Base-by-base conservation (phyloP, 2,113 vertebrate genomes). In the Onychorhynchus coronatus region DNA sequence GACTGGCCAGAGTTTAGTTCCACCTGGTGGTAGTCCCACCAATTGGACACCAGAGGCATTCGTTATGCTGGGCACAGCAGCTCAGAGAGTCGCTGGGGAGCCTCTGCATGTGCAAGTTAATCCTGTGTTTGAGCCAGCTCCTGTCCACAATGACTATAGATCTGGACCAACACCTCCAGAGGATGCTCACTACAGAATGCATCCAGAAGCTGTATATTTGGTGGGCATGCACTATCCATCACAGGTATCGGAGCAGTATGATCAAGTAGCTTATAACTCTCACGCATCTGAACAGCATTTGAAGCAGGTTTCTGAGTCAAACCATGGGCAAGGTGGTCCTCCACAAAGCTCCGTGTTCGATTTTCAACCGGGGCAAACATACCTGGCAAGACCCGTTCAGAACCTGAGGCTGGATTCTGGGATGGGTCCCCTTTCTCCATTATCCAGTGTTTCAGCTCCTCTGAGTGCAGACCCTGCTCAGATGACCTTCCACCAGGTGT, bases 1-100 rank as follows among this genome's bases (percentile, higher is more conserved):
- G 89, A 98, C 98, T 96, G 99, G 99, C 91, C 99, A 99, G 96
- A 98, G 97, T 96, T 98, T 99, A 95, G 98, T 99, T 88, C 98
- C 99, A 39, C 98, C 98, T 79, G 97, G 98, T 92, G 98, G 98
- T 78, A 99, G 98, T 96, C 97, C 97, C 91, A 92, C 97, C 93
- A 97, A 97, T 31, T 97, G 97, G 98, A 98, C 97, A 88, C 96
- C 98, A 97, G 98, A 98, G 95, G 97, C 96, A 2, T 96, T 99
- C 88, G 95, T 98, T 95, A 97, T 98, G 70, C 98, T 98, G 61
- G 96, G 98, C 68, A 97, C 98, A 94, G 94, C 98, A 70, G 96
- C 98, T 95, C 98, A 98, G 96, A 98, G 98, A 97, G 97, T 99
- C 74, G 96, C 98, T 97, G 97, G 97, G 62, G 99, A 99, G 95